These are phyloP conservation scores for Pentalonia nigronervosa DNA, from an alignment of 1,140 invertebrate species.

Conservation along the genomic window DNA sequence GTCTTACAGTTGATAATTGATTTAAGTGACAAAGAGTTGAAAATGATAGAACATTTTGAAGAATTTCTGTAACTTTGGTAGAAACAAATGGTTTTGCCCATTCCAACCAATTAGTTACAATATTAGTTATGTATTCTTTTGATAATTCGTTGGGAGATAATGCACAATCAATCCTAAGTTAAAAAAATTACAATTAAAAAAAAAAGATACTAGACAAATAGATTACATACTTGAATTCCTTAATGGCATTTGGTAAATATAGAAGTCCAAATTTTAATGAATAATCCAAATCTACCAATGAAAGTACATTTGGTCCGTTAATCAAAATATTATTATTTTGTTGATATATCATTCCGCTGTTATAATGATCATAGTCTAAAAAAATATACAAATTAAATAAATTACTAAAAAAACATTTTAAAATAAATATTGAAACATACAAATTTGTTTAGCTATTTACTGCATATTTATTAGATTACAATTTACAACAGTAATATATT, in stretches of 20 bases:
- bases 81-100: slow-evolving; percentile 50
- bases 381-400: background rate
- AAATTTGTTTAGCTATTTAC: background rate
- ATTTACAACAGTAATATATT: background rate
- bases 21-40: slow-evolving; percentile 42
- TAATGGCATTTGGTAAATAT: slow-evolving; percentile 31
- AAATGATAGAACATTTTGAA: slow-evolving; percentile 17
- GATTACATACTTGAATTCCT: slow-evolving; percentile 38
- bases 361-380: slow-evolving; percentile 32
- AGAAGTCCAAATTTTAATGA: slow-evolving; percentile 52
- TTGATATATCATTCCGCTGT: slow-evolving; percentile 25
- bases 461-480: background rate
- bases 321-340: slow-evolving; percentile 14
- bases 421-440: background rate
- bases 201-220: background rate
- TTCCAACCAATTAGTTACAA: slow-evolving; percentile 48
- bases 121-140: slow-evolving; percentile 38
- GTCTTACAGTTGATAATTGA: slow-evolving; percentile 24
- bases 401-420: background rate
- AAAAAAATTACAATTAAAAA: background rate
- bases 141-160: slow-evolving; percentile 21
- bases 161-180: background rate
- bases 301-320: slow-evolving; percentile 34
- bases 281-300: slow-evolving; percentile 50
- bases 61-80: slow-evolving; percentile 34